Evolutionary conservation across 1,140 invertebrate species (phyloP).

Genomic region (Proales similis): DNA sequence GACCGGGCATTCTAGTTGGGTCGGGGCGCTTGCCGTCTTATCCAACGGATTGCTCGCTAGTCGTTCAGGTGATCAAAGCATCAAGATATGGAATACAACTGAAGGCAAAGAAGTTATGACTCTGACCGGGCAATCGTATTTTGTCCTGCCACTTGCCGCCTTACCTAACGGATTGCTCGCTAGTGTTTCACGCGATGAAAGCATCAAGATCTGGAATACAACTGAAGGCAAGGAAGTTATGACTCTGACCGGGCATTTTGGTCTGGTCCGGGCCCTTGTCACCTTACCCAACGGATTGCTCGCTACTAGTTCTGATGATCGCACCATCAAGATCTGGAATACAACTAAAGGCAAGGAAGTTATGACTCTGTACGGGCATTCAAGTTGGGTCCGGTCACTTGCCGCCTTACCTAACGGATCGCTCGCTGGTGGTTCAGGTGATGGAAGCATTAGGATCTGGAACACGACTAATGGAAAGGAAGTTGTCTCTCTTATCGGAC

Average conservation of each 20-base stretch:
- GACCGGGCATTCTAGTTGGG: slow-evolving; percentile 55
- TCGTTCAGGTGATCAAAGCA: slow-evolving; percentile 3
- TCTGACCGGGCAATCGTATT: background rate
- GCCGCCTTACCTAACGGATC: slow-evolving; percentile 55
- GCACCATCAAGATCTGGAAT: slow-evolving; percentile 59
- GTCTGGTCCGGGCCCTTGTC: slow-evolving; percentile 49
- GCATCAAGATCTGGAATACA: slow-evolving; percentile 4
- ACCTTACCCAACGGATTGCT: slow-evolving; percentile 55
- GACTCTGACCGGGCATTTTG: background rate
- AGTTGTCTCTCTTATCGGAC: too few relatives aligned
- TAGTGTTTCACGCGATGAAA: background rate
- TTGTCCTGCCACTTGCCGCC: background rate
- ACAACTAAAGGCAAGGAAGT: slow-evolving; percentile 58
- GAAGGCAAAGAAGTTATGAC: background rate
- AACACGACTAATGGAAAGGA: slow-evolving; percentile 6
- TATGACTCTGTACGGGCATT: slow-evolving; percentile 50
- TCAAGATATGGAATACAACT: slow-evolving; percentile 11
- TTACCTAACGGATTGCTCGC: background rate
- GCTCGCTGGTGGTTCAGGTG: background rate
- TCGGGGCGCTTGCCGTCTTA: slow-evolving; percentile 39
- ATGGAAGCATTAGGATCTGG: slow-evolving; percentile 1
- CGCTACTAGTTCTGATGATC: slow-evolving; percentile 56
- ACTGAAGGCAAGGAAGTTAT: background rate
- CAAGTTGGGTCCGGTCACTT: slow-evolving; percentile 50
- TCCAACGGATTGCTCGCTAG: background rate